Evolutionary conservation across 2,888 invertebrate species (phyloP), one percentile per base, ranked within the genome.

Genomic region (Seladonia tumulorum): DNA sequence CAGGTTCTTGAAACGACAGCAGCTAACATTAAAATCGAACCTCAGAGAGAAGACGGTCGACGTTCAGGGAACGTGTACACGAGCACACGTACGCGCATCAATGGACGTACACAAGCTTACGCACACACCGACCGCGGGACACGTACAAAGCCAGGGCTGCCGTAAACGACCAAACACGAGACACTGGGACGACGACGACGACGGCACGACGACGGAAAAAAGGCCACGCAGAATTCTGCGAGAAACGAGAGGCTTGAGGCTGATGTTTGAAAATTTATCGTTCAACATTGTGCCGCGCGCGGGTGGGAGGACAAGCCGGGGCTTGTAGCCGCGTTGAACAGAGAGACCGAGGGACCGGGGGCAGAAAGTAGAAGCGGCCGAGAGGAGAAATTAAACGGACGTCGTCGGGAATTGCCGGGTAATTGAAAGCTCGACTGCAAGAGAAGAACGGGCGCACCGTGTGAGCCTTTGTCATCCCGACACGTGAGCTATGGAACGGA

Each of bases 371-470:
- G 79, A 57, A 53, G 60, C n/a, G 57, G 76, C 57, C 79, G 83
- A 73, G 84, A 87, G 88, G 90, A 91, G 92, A 90, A 92, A 91
- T 91, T 91, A 90, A 90, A 90, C 92, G 92, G 88, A 89, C 90
- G 92, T 92, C 90, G 91, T 91, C 88, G 88, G 88, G 92, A 93
- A 93, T 92, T 92, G 93, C 92, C 87, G 88, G 91, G 92, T 93
- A 93, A 93, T 93, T 93, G 93, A 93, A 93, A 93, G 91, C 92
- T 89, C 90, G 85, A 88, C 89, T 90, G 87, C 85, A 60, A 87
- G 87, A 88, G 92, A 91, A 92, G 91, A 88, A 91, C 90, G 88
- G 83, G 83, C 82, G 81, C 82, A 84, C 87, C 88, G 85, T 87
- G 87, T 82, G 89, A 82, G 90, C 89, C 91, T 91, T 92, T 92